These are phyloP conservation scores for Bergia sp. DNA, from an alignment of 92 coral and sea anemone genomes.

Conservation along the genomic window DNA sequence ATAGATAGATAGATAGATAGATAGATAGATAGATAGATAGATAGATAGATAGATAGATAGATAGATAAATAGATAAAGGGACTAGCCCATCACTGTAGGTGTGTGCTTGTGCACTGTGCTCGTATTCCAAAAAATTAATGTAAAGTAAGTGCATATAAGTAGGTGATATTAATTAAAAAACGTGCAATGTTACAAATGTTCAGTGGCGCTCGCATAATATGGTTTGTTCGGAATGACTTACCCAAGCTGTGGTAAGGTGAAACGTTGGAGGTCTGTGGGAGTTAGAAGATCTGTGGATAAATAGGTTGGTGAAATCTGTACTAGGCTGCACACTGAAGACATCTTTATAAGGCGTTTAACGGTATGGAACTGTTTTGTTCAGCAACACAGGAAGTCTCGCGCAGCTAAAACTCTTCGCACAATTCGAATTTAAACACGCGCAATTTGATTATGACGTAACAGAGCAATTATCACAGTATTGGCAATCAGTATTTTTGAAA, in stretches of 20 bases:
- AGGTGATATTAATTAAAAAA: no score
- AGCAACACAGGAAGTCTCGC: conserved; percentile 29
- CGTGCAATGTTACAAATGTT: no score
- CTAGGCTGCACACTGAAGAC: background rate
- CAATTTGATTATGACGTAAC: conserved; percentile 25
- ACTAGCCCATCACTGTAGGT: no score
- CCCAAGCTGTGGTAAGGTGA: conserved; percentile 42
- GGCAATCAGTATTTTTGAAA: no score
- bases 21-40: no score
- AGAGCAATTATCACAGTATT: background rate
- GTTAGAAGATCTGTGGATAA: conserved; percentile 41
- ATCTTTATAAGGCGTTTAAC: background rate
- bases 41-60: no score
- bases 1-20: no score
- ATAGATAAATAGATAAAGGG: no score
- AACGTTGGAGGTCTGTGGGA: conserved; percentile 27
- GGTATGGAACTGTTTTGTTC: background rate
- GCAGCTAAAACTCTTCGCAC: background rate
- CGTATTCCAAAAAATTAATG: no score
- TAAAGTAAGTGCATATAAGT: no score
- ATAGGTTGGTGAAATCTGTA: conserved; percentile 23
- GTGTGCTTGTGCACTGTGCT: no score
- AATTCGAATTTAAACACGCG: background rate
- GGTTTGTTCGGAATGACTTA: background rate
- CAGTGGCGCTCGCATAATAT: background rate